Percentiles rank a stretch among this genome's conserved stretches.
phyloP scores from a whole-genome alignment of 2,113 vertebrate genomes.

The Melanotaenia duboulayi region DNA sequence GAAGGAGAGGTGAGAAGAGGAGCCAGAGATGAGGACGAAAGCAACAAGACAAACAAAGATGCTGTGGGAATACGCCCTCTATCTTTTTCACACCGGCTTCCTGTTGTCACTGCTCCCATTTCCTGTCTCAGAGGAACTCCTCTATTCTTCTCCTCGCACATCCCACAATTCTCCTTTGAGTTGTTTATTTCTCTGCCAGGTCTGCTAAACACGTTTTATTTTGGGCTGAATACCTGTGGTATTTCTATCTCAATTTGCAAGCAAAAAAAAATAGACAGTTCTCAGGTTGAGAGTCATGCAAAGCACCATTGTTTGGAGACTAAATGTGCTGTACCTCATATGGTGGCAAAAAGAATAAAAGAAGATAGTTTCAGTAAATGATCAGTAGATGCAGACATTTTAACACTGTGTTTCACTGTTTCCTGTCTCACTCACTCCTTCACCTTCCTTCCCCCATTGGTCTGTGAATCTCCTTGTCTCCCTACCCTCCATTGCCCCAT shows the following conservation, averaged over 20 bases:
- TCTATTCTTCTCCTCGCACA: conserved; percentile 17
- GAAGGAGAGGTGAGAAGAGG: conserved; percentile 43
- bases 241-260: not conserved
- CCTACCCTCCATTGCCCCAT: conserved; percentile 28
- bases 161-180: conserved; percentile 33
- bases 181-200: conserved; percentile 33
- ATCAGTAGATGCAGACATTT: not conserved
- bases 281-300: not conserved
- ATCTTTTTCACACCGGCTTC: conserved; percentile 62
- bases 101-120: conserved; percentile 67
- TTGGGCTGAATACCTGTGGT: not conserved
- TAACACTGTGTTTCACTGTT: conserved; percentile 21
- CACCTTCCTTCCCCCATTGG: conserved; percentile 27
- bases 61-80: conserved; percentile 62
- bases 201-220: conserved; percentile 7
- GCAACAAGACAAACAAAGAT: conserved; percentile 27
- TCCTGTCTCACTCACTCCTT: conserved; percentile 17
- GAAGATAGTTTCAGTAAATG: too few relatives aligned
- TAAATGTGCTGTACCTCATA: too few relatives aligned
- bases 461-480: conserved; percentile 30
- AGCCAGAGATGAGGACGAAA: conserved; percentile 34
- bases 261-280: not conserved
- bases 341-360: not conserved
- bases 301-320: not conserved
- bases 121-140: conserved; percentile 67